phyloP scores from a whole-genome alignment of 2,888 invertebrate species.

The Iselma pallidipennis region DNA sequence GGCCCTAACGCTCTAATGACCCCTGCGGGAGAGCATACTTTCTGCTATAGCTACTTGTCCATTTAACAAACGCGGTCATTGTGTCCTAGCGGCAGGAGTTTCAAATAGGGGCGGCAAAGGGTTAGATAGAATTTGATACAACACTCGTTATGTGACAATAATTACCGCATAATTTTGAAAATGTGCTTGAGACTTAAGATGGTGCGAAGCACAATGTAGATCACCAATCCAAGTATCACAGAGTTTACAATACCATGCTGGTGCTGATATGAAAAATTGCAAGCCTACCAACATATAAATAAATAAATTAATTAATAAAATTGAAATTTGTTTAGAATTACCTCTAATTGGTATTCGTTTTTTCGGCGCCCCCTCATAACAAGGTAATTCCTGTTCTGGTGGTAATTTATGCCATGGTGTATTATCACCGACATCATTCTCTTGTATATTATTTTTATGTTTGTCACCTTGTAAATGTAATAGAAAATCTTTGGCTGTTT shows the following conservation, averaged over 20 bases:
- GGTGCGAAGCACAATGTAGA: constrained; percentile 83
- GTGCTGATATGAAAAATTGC: constrained; percentile 85
- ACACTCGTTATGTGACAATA: too few relatives aligned
- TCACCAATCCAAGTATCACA: constrained; percentile 89
- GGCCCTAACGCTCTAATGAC: too few relatives aligned
- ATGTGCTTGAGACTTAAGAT: constrained; percentile 79
- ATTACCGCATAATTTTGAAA: constrained; percentile 80
- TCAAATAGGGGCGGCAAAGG: too few relatives aligned
- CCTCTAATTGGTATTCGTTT: constrained; percentile 84
- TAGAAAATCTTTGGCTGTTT: constrained; percentile 83
- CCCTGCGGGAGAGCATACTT: too few relatives aligned
- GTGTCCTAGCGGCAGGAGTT: too few relatives aligned
- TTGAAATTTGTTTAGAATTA: constrained; percentile 45
- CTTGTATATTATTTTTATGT: constrained; percentile 68
- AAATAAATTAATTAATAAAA: background rate
- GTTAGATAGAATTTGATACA: too few relatives aligned
- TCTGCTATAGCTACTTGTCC: too few relatives aligned
- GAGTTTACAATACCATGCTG: constrained; percentile 88
- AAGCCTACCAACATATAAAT: constrained; percentile 63
- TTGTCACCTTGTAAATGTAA: constrained; percentile 80
- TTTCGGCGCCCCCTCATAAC: constrained; percentile 69
- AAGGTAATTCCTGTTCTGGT: constrained; percentile 67
- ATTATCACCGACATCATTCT: constrained; percentile 68
- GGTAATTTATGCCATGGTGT: constrained; percentile 75
- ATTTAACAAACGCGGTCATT: too few relatives aligned